Evolutionary conservation across 2,113 vertebrate species (phyloP).

Genomic region (Hipposideros armiger): DNA sequence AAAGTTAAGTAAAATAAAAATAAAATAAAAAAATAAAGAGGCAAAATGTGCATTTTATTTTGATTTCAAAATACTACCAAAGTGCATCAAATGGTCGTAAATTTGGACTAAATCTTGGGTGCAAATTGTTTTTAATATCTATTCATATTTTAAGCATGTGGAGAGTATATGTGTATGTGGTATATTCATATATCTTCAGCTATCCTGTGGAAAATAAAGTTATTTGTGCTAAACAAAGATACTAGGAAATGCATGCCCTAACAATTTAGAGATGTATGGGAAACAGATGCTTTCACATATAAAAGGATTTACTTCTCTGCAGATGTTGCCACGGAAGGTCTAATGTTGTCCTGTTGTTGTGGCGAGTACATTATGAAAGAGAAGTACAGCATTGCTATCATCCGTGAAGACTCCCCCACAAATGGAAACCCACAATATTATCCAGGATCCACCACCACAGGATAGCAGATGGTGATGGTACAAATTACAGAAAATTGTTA

Average conservation of each 20-base stretch:
- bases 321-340: conserved; percentile 60
- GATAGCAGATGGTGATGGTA: conserved; percentile 27
- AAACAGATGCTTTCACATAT: conserved; percentile 59
- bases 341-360: conserved; percentile 30
- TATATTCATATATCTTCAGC: not conserved
- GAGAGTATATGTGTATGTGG: not conserved
- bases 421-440: conserved; percentile 34
- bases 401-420: not conserved
- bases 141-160: not conserved
- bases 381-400: not conserved
- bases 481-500: conserved; percentile 45
- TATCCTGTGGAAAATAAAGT: conserved; percentile 24
- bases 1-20: conserved; percentile 3
- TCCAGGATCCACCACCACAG: conserved; percentile 4
- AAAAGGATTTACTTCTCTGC: conserved; percentile 53
- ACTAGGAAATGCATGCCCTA: conserved; percentile 30
- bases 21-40: not conserved
- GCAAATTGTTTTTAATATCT: not conserved
- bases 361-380: not conserved
- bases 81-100: not conserved
- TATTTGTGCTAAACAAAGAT: conserved; percentile 57
- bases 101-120: not conserved
- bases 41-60: not conserved
- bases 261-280: conserved; percentile 28
- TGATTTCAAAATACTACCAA: not conserved